Base-by-base conservation (phyloP, 2,888 invertebrate species). In the Polylopha cassiicola region DNA sequence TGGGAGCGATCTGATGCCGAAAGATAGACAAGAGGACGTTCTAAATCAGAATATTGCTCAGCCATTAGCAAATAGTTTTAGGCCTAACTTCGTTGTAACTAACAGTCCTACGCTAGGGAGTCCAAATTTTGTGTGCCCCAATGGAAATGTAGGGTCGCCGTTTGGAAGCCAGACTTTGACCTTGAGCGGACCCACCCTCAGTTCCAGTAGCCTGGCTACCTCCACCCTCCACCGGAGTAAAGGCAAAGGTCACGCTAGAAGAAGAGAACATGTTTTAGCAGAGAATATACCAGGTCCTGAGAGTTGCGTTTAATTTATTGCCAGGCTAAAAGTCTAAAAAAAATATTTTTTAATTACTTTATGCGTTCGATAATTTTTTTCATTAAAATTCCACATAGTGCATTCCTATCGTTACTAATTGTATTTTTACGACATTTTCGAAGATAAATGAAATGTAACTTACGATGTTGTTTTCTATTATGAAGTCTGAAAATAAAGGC, bases 271-370 rank as follows among this genome's bases (percentile, higher is more conserved):
- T 64, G 93, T 94, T 42, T 89, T 95, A 59, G 92, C 94, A 33
- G 94, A 94, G 71, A 91, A 93, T 54, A 89, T 95, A 72, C 95
- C 95, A 16, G 95, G 95, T 44, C 95, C 94, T 23, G 95, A 95
- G 74, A 95, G 94, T 85, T 95, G 95, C 84, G 95, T 95, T 69
- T 95, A 59, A 72, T 62, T 44, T 43, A 43, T 47, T 26, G 39
- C 34, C 23, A 39, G 36, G 39, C 41, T 50, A 37, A 20, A 21
- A 6, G 10, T 29, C 2, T 9, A 9, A n/a, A n/a, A n/a, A n/a
- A n/a, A n/a, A n/a, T n/a, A n/a, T n/a, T n/a, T 20, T 8, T 10
- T 11, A 23, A 23, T 15, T 23, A 8, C 10, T 32, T 32, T 21
- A 10, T n/a, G 11, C 7, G 22, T 10, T 24, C 17, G 23, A n/a